Evolutionary conservation across 2,888 invertebrate species (phyloP), one percentile per base, ranked within the genome.

Genomic region (Zelleria hepariella): DNA sequence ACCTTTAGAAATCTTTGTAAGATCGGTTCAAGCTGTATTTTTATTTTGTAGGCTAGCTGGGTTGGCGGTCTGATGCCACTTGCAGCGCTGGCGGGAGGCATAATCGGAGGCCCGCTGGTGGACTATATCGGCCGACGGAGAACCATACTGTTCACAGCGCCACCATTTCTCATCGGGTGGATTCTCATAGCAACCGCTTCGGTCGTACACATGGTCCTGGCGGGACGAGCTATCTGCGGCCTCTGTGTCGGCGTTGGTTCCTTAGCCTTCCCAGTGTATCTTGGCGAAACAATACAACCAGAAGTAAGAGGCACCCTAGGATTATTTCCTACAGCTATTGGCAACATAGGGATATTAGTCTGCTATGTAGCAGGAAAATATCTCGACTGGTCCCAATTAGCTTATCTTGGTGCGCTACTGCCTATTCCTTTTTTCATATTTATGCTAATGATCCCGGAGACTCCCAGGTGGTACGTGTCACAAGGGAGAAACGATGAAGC

Each of bases 221-320:
- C 91, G 23, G 98, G 97, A 8, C 92, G 98, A 63, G 91, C 93
- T 0, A 79, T 98, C 61, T 94, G 95, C 62, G 98, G 98, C 7
- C 91, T 96, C 68, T 96, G 96, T 75, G 95, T 96, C 42, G 96
- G 97, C 20, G 91, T 98, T 60, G 94, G 95, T 0, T 96, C 97
- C 0, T 90, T 98, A 2, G 94, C 95, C 21, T 91, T 96, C 66
- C 98, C 98, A 0, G 96, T 98, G 1, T 98, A 98, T 77, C 91
- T 98, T 48, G 97, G 97, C 6, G 98, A 98, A 87, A 95, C 97
- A 0, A 93, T 98, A 48, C 96, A 98, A 74, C 95, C 97, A 1
- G 96, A 97, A 86, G 95, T 97, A 0, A 91, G 98, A 57, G 98
- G 98, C 2, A 94, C 95, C 8, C 87, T 98, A 55, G 98, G 98